Base-by-base conservation (phyloP, 2,797 vertebrate species). In the Menidia menidia region DNA sequence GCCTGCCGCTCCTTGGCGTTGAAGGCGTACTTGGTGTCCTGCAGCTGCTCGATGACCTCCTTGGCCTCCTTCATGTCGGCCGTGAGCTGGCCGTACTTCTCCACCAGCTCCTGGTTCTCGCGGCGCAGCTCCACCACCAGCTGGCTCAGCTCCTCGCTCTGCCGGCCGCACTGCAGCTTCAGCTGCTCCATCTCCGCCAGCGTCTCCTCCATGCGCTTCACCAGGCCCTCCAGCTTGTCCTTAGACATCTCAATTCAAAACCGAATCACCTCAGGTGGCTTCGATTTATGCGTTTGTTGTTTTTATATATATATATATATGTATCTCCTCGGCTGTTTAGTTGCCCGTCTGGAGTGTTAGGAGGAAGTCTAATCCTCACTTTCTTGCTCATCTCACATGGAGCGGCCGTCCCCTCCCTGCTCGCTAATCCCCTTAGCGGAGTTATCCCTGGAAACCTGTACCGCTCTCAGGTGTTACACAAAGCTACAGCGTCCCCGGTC, bases 191-290 rank as follows among this genome's bases (percentile, higher is more conserved):
- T 95, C 87, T 96, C 95, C 0, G 92, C 88, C 15, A 97, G 93
- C 54, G 96, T 96, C 70, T 95, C 93, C 90, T 96, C 96, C 95
- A 96, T 95, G 85, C 92, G 95, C 89, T 94, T 95, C 82, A 96
- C 95, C 87, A 96, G 89, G 1, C 92, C 92, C 78, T 96, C 96
- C 82, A 97, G 88, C 75, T 96, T 96, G 67, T 96, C 95, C 71
- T 89, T 94, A 8, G 95, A 96, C 96, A 97, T 96, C 47, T 77
- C 68, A 11, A 63, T 32, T 8, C 12, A 53, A n/a, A 12, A 18
- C 62, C 41, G 19, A 3, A 65, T 64, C 18, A 15, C 50, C 48
- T 70, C 51, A 2, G 6, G 4, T 0, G 44, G 12, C 8, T 1
- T 47, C 2, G 25, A 25, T 14, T 56, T 30, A 5, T 7, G 10